Percentiles rank a stretch among this genome's conserved stretches.
These are phyloP conservation scores for Galerucella pusilla DNA, from an alignment of 2,888 invertebrate species.

Conservation along the genomic window DNA sequence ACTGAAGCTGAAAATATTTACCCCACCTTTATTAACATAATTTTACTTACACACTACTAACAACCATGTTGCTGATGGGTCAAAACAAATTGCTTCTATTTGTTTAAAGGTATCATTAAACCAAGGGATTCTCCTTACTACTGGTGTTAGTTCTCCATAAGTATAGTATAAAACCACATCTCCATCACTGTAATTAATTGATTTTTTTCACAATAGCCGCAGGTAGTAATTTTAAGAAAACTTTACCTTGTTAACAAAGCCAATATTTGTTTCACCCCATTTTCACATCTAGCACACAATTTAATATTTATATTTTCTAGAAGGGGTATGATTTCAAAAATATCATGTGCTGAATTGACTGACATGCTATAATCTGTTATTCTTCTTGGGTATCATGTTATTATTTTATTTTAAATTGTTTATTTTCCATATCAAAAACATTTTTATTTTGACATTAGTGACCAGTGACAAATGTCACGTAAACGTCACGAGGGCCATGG, in stretches of 20 bases:
- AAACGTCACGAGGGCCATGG: too few relatives aligned
- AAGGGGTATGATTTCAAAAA: constrained; percentile 62
- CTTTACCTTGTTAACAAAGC: constrained; percentile 56
- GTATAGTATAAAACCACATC: constrained; percentile 63
- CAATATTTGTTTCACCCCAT: constrained; percentile 63
- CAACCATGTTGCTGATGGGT: constrained; percentile 84
- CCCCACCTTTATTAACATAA: background rate
- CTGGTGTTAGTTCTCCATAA: constrained; percentile 62
- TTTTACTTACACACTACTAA: constrained; percentile 69
- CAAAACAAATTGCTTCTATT: constrained; percentile 82
- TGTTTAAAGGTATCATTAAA: constrained; percentile 61
- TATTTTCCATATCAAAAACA: constrained; percentile 10
- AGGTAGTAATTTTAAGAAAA: background rate
- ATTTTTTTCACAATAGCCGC: background rate
- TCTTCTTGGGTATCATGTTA: constrained; percentile 33
- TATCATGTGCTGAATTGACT: constrained; percentile 52
- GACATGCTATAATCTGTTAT: constrained; percentile 38
- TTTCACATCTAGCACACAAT: constrained; percentile 62
- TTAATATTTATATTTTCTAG: constrained; percentile 62
- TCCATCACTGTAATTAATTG: constrained; percentile 55
- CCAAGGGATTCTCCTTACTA: constrained; percentile 63
- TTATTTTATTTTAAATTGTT: constrained; percentile 11
- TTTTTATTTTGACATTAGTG: constrained; percentile 17
- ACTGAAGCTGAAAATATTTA: background rate
- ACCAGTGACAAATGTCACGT: background rate